Conservation (phyloP, 2,797 vertebrate genomes). For the Jordanella pulchra region DNA sequence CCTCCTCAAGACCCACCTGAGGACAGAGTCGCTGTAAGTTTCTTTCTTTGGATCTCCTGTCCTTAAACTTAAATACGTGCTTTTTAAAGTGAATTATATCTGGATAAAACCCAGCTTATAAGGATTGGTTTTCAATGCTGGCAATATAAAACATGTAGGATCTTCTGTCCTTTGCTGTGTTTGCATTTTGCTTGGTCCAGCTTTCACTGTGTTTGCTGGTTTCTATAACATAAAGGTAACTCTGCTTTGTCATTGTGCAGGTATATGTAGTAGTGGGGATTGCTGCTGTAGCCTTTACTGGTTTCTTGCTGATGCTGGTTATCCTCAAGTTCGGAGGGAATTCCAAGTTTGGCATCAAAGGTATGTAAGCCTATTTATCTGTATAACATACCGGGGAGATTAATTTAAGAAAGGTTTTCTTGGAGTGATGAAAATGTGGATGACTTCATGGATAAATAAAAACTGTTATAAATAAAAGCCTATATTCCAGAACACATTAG, state of each 20-base stretch:
- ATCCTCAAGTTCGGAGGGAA: slow-evolving; percentile 97
- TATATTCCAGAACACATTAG: not conserved
- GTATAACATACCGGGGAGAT: not conserved
- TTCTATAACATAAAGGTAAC: slow-evolving; percentile 5
- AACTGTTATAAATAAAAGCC: not conserved
- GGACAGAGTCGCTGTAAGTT: slow-evolving; percentile 93
- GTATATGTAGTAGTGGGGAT: slow-evolving; percentile 97
- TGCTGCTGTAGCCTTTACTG: slow-evolving; percentile 92
- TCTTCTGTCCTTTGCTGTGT: slow-evolving; percentile 6
- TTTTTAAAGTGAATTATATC: slow-evolving; percentile 22
- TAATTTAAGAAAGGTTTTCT: not conserved
- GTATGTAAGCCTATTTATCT: slow-evolving; percentile 80
- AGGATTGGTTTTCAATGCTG: slow-evolving; percentile 8
- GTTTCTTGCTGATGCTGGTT: slow-evolving; percentile 92
- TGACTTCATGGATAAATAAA: slow-evolving; percentile 52
- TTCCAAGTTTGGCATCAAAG: slow-evolving; percentile 99
- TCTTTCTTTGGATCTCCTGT: slow-evolving; percentile 5
- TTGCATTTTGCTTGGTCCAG: not conserved
- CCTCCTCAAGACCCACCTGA: slow-evolving; percentile 79
- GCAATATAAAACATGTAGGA: slow-evolving; percentile 11
- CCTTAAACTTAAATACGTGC: slow-evolving; percentile 14
- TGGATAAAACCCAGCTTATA: slow-evolving; percentile 22
- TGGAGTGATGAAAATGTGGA: slow-evolving; percentile 10
- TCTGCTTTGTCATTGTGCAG: slow-evolving; percentile 64
- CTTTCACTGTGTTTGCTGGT: slow-evolving; percentile 9